Conservation (phyloP, 2,888 invertebrate species). For the Pheosia gnoma region DNA sequence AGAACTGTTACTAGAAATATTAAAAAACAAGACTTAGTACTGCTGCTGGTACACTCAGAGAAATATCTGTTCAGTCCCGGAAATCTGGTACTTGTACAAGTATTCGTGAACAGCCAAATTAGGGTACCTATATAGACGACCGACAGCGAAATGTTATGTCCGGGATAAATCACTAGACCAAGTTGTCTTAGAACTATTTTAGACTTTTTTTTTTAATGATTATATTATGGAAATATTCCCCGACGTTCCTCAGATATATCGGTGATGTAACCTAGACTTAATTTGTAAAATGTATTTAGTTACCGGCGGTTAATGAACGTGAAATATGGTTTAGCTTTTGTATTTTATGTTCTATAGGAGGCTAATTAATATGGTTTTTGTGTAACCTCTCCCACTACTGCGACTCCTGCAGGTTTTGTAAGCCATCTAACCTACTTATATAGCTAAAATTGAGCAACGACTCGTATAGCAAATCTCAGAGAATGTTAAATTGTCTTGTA, state of each 20-base stretch:
- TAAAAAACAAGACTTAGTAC: conserved; percentile 29
- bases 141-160: too few relatives aligned
- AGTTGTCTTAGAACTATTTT: too few relatives aligned
- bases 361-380: conserved; percentile 2
- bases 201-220: too few relatives aligned
- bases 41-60: conserved; percentile 20
- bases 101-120: too few relatives aligned
- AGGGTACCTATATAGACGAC: too few relatives aligned
- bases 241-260: too few relatives aligned
- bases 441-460: neutral
- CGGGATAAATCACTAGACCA: too few relatives aligned
- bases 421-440: too few relatives aligned
- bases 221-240: too few relatives aligned
- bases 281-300: conserved; percentile 35
- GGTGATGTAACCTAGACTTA: neutral
- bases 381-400: conserved; percentile 10
- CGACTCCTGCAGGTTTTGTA: neutral
- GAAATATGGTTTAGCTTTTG: conserved; percentile 13
- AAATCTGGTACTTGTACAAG: too few relatives aligned
- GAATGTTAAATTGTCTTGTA: neutral
- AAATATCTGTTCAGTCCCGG: too few relatives aligned
- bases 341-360: neutral
- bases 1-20: conserved; percentile 31
- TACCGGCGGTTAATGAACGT: conserved; percentile 14
- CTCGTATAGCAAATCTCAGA: neutral